Percentiles rank a stretch among this genome's conserved stretches.
Conservation (phyloP, 1,140 invertebrate genomes). For the Maconellicoccus hirsutus region DNA sequence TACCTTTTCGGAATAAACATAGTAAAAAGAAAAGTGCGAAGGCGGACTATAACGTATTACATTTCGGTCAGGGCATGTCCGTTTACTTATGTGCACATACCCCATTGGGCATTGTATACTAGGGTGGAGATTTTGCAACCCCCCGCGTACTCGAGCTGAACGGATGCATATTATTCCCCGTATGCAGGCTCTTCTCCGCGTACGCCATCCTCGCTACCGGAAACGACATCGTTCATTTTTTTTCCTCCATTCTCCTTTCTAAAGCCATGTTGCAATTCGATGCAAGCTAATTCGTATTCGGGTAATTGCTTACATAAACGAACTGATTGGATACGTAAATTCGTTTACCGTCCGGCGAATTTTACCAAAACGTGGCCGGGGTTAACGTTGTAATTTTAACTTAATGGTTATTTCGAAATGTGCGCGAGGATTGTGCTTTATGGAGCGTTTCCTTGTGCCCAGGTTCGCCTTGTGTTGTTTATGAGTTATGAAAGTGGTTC, state of each 20-base stretch:
- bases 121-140: slow-evolving; percentile 21
- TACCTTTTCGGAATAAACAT: no score
- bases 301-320: not conserved
- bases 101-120: slow-evolving; percentile 15
- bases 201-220: not conserved
- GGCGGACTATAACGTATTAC: slow-evolving; percentile 12
- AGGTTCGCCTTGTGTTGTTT: no score
- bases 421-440: no score
- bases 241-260: not conserved
- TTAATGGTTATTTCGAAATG: no score
- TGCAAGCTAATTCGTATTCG: not conserved
- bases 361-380: no score
- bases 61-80: not conserved
- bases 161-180: slow-evolving; percentile 7
- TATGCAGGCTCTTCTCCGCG: not conserved
- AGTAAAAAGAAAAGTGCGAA: not conserved
- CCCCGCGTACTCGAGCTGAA: slow-evolving; percentile 2
- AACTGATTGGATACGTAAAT: not conserved
- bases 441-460: no score
- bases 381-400: no score
- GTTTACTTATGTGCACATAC: slow-evolving; percentile 18
- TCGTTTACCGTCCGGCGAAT: not conserved
- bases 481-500: no score
- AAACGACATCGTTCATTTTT: slow-evolving; percentile 8
- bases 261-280: slow-evolving; percentile 19